These are phyloP conservation scores for Pseudotriccus pelzelni DNA, from an alignment of 2,797 vertebrate species.

Conservation along the genomic window DNA sequence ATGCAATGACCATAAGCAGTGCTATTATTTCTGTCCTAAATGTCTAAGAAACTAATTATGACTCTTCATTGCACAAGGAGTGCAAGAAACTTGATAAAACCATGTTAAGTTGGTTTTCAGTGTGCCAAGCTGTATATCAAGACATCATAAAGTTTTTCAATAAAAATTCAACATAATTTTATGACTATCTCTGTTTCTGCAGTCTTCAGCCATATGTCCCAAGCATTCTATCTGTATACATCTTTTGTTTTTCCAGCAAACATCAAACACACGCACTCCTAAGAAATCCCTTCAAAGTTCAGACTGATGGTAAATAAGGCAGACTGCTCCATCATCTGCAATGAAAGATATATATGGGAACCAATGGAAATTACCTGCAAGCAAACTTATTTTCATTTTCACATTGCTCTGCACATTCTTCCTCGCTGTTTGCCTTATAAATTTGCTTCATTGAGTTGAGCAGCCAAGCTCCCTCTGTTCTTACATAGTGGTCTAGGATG, in stretches of 20 bases:
- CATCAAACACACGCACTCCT: background rate
- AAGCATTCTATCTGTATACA: background rate
- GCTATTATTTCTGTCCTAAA: background rate
- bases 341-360: background rate
- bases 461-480: constrained; percentile 78
- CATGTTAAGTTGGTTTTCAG: background rate
- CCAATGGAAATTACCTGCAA: constrained; percentile 73
- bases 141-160: background rate
- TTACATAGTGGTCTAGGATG: constrained; percentile 69
- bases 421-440: constrained; percentile 11
- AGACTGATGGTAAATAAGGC: background rate
- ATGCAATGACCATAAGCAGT: background rate
- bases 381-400: constrained; percentile 69
- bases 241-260: background rate
- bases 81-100: background rate
- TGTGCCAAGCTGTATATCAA: background rate
- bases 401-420: constrained; percentile 69
- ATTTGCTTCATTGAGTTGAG: background rate
- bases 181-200: background rate
- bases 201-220: background rate
- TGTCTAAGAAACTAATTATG: background rate
- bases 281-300: background rate
- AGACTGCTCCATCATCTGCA: background rate
- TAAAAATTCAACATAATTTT: background rate
- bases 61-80: background rate